Percentiles rank a stretch among this genome's conserved stretches.
Evolutionary conservation across 2,113 vertebrate genomes (phyloP).

Genomic region (Solea senegalensis): DNA sequence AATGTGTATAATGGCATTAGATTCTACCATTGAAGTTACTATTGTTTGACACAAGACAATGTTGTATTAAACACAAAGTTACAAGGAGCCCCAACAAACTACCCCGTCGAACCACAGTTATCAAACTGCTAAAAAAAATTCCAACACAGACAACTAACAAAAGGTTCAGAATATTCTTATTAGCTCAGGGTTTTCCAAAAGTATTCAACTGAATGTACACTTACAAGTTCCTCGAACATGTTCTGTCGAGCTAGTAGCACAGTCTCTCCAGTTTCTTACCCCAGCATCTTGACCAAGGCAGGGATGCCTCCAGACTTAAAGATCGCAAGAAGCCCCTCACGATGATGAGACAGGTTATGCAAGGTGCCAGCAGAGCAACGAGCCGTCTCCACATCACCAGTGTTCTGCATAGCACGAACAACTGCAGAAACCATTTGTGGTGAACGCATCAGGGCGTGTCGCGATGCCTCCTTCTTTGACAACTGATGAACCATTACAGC

Average conservation of each 20-base stretch:
- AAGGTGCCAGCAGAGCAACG: slow-evolving; percentile 96
- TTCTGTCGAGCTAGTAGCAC: background rate
- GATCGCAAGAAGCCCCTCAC: slow-evolving; percentile 95
- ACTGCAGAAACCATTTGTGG: slow-evolving; percentile 99
- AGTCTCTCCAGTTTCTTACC: slow-evolving; percentile 79
- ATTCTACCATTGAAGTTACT: background rate
- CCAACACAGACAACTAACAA: no score
- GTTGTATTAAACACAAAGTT: background rate
- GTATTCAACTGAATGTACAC: background rate
- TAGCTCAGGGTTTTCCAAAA: background rate
- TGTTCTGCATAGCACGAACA: slow-evolving; percentile 98
- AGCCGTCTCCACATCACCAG: slow-evolving; percentile 94
- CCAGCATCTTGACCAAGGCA: slow-evolving; percentile 97
- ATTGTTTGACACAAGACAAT: background rate
- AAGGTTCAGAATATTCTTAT: no score
- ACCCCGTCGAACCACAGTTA: no score
- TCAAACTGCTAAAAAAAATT: no score
- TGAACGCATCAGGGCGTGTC: slow-evolving; percentile 97
- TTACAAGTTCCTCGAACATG: background rate
- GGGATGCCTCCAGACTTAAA: slow-evolving; percentile 99
- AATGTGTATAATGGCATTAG: background rate
- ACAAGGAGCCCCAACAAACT: background rate
- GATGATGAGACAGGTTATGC: slow-evolving; percentile 97
- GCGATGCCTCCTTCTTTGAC: slow-evolving; percentile 98
- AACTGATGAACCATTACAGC: slow-evolving; percentile 99